Evolutionary conservation across 1,140 invertebrate species (phyloP).

Genomic region (Agrypnia vestita): DNA sequence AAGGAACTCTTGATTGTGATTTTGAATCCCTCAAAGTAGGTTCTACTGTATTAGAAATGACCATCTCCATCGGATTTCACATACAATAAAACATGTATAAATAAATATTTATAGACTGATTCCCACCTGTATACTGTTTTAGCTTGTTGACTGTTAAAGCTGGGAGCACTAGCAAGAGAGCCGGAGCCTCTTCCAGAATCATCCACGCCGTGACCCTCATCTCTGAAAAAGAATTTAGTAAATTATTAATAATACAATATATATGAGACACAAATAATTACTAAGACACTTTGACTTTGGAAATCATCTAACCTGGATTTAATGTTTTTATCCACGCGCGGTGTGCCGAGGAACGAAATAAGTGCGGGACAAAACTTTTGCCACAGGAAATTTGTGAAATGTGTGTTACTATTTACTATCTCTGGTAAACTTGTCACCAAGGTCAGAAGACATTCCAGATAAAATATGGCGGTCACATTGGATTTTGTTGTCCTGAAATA

Average conservation of each 20-base stretch:
- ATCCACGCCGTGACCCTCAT: conserved; percentile 75
- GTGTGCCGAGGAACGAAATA: conserved; percentile 86
- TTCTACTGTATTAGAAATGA: too few relatives aligned
- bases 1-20: too few relatives aligned
- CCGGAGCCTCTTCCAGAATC: conserved; percentile 81
- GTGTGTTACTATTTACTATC: conserved; percentile 85
- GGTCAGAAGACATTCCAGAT: conserved; percentile 90
- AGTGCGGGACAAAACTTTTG: conserved; percentile 92
- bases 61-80: too few relatives aligned
- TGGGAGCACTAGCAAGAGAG: conserved; percentile 80
- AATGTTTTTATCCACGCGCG: conserved; percentile 81
- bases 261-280: background rate
- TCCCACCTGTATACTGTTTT: conserved; percentile 89
- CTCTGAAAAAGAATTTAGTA: conserved; percentile 62
- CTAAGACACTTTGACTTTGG: too few relatives aligned
- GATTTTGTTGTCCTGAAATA: conserved; percentile 73
- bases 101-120: too few relatives aligned
- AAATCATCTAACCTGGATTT: conserved; percentile 70
- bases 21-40: too few relatives aligned
- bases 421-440: conserved; percentile 87
- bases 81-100: too few relatives aligned
- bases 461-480: conserved; percentile 81
- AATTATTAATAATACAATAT: conserved; percentile 14
- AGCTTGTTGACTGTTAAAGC: conserved; percentile 84
- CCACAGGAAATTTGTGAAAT: conserved; percentile 91